phyloP scores from a whole-genome alignment of 2,113 vertebrate species.

The Cisticola juncidis region DNA sequence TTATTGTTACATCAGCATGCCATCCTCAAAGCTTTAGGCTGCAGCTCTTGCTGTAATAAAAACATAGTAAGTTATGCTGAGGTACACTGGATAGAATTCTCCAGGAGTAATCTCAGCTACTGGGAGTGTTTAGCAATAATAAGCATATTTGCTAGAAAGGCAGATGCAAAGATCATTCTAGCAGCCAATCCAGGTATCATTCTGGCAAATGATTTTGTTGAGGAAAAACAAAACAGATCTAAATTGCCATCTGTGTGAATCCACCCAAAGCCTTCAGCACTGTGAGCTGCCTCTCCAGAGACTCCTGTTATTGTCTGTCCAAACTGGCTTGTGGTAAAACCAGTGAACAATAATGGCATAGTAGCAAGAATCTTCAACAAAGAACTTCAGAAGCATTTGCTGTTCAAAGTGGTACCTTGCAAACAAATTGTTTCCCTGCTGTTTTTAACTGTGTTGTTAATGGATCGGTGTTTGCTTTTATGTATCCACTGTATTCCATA shows the following conservation, averaged over 20 bases:
- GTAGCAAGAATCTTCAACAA: background rate
- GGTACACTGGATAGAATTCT: background rate
- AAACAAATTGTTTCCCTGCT: background rate
- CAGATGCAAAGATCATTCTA: background rate
- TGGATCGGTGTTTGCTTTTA: background rate
- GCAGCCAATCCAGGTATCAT: background rate
- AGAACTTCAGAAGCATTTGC: background rate
- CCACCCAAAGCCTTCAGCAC: background rate
- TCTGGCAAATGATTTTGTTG: background rate
- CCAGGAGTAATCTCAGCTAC: background rate
- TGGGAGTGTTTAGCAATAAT: background rate
- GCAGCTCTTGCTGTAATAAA: background rate
- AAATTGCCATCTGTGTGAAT: background rate
- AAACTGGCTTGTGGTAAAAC: background rate
- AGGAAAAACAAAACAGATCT: background rate
- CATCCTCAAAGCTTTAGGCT: background rate
- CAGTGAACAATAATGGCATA: background rate
- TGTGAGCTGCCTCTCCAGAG: background rate
- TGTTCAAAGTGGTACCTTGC: background rate
- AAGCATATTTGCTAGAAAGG: background rate
- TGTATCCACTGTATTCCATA: background rate
- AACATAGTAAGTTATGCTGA: background rate
- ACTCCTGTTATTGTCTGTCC: background rate
- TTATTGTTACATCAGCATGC: background rate
- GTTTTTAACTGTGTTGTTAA: background rate